Percentiles rank a stretch among this genome's conserved stretches.
These are phyloP conservation scores for Typhlichthys subterraneus DNA, from an alignment of 2,797 vertebrate genomes.

Conservation along the genomic window DNA sequence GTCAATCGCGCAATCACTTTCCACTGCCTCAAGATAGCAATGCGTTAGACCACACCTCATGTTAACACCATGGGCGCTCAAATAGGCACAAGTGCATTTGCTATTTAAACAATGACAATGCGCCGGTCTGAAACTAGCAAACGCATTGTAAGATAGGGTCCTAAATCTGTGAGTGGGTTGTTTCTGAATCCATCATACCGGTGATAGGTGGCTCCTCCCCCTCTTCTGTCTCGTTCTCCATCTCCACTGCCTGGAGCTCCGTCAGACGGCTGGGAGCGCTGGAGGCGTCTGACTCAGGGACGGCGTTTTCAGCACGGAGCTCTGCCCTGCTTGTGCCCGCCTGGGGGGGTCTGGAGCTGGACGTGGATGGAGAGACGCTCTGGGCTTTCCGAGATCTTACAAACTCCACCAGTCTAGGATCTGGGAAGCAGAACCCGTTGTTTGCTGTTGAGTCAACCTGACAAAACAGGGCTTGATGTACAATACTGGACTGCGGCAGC, in stretches of 20 bases:
- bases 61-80: too few species aligned
- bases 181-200: slow-evolving; percentile 51
- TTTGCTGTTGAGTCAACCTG: slow-evolving; percentile 11
- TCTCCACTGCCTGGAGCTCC: slow-evolving; percentile 58
- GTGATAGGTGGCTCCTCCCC: slow-evolving; percentile 45
- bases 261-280: slow-evolving; percentile 16
- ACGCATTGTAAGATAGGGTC: too few species aligned
- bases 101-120: too few species aligned
- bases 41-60: too few species aligned
- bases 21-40: too few species aligned
- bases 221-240: slow-evolving; percentile 62
- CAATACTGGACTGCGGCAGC: not conserved
- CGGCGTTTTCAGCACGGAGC: slow-evolving; percentile 38
- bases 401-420: slow-evolving; percentile 88
- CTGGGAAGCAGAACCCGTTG: slow-evolving; percentile 72
- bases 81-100: too few species aligned
- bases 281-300: slow-evolving; percentile 24
- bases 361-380: slow-evolving; percentile 25
- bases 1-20: too few species aligned
- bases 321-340: slow-evolving; percentile 29
- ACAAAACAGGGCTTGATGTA: not conserved
- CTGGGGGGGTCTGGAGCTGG: slow-evolving; percentile 38
- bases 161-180: slow-evolving; percentile 7
- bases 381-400: slow-evolving; percentile 78
- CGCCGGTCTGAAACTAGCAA: too few species aligned